Conservation (phyloP, 2,797 vertebrate genomes). For the Taeniopygia guttata region DNA sequence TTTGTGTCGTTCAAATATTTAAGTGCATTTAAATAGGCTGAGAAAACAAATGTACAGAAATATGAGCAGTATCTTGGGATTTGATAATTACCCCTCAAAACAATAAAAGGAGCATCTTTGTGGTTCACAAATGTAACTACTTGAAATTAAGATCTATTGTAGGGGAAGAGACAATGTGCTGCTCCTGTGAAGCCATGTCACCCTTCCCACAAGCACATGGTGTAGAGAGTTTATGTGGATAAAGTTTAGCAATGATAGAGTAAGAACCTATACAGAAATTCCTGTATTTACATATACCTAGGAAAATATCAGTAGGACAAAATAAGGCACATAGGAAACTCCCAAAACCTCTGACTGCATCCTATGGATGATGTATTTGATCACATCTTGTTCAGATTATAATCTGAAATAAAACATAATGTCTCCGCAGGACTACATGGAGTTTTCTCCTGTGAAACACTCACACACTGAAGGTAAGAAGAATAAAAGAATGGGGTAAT, state of each 20-base stretch:
- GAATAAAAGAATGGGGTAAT: neutral
- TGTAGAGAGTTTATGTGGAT: neutral
- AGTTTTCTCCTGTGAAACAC: neutral
- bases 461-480: neutral
- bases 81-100: neutral
- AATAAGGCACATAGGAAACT: neutral
- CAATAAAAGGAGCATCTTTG: neutral
- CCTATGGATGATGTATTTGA: neutral
- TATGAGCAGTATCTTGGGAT: neutral
- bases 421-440: neutral
- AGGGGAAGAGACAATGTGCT: neutral
- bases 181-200: neutral
- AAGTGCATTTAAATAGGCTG: neutral
- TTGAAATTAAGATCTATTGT: neutral
- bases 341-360: neutral
- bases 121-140: neutral
- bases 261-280: neutral
- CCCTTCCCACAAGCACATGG: neutral
- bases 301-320: neutral
- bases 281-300: neutral
- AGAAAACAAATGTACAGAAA: neutral
- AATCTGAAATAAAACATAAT: neutral
- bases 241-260: neutral
- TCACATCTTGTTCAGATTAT: neutral
- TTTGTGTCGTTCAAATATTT: neutral